These are phyloP conservation scores for Ivindomyrus marchei DNA, from an alignment of 2,113 vertebrate genomes.

Conservation along the genomic window DNA sequence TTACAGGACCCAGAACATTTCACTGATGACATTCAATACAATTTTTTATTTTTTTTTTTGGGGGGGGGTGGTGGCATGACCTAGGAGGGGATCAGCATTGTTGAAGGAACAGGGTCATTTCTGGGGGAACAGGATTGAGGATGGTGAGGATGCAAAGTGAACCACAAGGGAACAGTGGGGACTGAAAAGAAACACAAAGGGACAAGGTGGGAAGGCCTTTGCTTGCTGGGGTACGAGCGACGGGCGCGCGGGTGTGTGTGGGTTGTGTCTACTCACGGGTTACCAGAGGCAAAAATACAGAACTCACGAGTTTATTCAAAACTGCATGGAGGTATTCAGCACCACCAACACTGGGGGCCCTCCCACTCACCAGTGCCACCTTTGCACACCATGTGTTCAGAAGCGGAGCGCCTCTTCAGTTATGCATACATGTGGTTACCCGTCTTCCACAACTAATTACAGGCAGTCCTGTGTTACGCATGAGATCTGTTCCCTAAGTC, in stretches of 20 bases:
- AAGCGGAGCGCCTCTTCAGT: too few species aligned
- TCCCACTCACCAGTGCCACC: neutral
- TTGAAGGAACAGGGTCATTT: neutral
- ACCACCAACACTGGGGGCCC: neutral
- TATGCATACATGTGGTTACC: too few species aligned
- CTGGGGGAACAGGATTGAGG: neutral
- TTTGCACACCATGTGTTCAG: neutral
- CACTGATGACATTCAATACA: neutral
- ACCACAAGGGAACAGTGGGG: neutral
- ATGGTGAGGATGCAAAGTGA: neutral
- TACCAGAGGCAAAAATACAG: neutral
- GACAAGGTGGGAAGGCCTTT: neutral
- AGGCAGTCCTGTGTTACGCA: too few species aligned
- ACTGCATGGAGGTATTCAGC: neutral
- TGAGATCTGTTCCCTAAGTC: too few species aligned
- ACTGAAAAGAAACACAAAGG: neutral
- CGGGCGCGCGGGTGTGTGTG: neutral
- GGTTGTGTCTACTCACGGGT: neutral
- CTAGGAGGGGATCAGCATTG: neutral
- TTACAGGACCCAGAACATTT: neutral
- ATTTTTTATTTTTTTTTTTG: neutral
- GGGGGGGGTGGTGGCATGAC: neutral
- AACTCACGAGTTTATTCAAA: neutral
- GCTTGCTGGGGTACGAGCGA: neutral
- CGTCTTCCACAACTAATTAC: too few species aligned